Evolutionary conservation across 2,888 invertebrate genomes (phyloP).

Genomic region (Seladonia tumulorum): DNA sequence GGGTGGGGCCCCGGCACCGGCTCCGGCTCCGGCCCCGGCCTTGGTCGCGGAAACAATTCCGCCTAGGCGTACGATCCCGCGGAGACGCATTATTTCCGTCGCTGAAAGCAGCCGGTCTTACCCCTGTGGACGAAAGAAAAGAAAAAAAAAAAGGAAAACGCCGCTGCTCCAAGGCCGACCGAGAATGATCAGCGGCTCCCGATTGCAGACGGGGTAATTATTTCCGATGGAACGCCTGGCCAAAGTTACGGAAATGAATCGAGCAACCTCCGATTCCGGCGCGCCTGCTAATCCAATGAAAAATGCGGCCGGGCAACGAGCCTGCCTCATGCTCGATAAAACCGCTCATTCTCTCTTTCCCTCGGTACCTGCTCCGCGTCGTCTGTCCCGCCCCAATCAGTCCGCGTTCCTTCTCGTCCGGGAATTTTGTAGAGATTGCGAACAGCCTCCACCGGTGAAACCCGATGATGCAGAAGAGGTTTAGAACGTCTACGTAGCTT

Average conservation of each 20-base stretch:
- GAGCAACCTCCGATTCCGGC: conserved; percentile 55
- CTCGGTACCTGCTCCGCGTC: not conserved
- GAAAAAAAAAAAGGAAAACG: no score
- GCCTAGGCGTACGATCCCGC: conserved; percentile 65
- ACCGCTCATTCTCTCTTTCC: conserved; percentile 15
- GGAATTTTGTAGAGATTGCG: not conserved
- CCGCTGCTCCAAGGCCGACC: conserved; percentile 18
- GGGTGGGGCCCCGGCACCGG: conserved; percentile 48
- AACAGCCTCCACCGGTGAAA: not conserved
- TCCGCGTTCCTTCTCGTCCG: not conserved
- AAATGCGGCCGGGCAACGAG: conserved; percentile 32
- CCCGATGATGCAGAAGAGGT: not conserved
- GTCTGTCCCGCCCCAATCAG: not conserved
- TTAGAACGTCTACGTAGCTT: not conserved
- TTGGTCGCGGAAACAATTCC: conserved; percentile 70
- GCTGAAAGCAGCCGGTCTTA: conserved; percentile 48
- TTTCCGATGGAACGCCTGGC: conserved; percentile 52
- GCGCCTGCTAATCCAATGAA: conserved; percentile 41
- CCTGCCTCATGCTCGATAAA: conserved; percentile 36
- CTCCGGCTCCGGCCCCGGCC: conserved; percentile 1
- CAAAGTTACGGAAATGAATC: conserved; percentile 52
- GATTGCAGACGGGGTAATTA: conserved; percentile 69
- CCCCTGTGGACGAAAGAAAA: conserved; percentile 38
- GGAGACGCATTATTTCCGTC: conserved; percentile 70
- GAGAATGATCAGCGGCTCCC: conserved; percentile 60